These are phyloP conservation scores for Vespertilio murinus DNA, from an alignment of 2,797 vertebrate species.

Conservation along the genomic window DNA sequence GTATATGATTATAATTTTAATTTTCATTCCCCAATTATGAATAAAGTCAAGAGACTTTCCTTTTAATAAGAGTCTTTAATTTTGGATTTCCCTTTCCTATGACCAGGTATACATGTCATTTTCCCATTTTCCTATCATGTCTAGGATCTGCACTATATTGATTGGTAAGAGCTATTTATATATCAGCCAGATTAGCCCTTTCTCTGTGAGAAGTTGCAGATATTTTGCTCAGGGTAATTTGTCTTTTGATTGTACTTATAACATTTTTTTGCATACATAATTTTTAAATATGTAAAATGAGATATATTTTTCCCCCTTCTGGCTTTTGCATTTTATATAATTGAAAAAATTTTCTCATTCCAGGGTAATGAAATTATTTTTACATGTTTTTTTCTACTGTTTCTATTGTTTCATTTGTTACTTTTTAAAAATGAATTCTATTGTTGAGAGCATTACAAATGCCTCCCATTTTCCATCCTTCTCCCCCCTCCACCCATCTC, in stretches of 20 bases:
- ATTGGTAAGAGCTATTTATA: neutral
- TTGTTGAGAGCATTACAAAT: too few species aligned
- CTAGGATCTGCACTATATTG: neutral
- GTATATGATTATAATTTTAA: neutral
- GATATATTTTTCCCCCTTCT: neutral
- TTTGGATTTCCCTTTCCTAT: constrained; percentile 25
- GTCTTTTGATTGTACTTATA: constrained; percentile 11
- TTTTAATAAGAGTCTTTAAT: neutral
- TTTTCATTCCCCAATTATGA: neutral
- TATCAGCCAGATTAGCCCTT: neutral
- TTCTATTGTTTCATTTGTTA: constrained; percentile 25
- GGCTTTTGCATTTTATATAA: neutral
- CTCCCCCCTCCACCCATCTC: too few species aligned
- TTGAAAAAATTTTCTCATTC: neutral
- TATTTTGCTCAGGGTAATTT: neutral
- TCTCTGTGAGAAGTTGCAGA: neutral
- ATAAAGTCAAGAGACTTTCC: neutral
- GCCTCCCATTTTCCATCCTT: too few species aligned
- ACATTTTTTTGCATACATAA: neutral
- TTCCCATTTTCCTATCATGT: neutral
- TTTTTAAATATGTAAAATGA: neutral
- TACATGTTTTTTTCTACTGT: neutral
- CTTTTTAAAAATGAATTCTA: neutral
- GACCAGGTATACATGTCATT: neutral
- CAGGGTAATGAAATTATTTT: neutral